Evolutionary conservation across 2,888 invertebrate species (phyloP), one percentile per base, ranked within the genome.

Genomic region (Aleiodes alternator): DNA sequence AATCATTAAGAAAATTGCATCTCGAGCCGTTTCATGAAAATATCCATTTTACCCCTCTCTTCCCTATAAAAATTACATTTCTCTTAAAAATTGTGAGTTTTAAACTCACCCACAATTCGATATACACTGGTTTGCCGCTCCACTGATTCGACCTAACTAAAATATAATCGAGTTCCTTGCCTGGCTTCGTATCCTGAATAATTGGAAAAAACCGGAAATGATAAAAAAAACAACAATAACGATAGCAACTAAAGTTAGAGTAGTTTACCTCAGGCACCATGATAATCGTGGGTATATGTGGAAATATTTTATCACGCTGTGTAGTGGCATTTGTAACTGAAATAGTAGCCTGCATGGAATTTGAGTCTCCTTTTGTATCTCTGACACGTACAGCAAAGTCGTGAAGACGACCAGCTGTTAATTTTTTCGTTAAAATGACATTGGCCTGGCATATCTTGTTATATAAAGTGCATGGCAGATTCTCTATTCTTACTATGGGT

Each of bases 401-500:
- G 90, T 96, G 95, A 84, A 94, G 94, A 77, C 96, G 93, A n/a
- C 95, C 96, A 0, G 94, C 93, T 88, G 95, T 95, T 83, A 97
- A 90, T 79, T 94, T 92, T 83, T 94, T 92, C 80, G 94, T 93
- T 79, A 97, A 91, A 80, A 96, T 92, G 82, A 97, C 94, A 90
- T 97, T 96, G 74, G 96, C 96, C 90, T 96, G 96, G 90, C 97
- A 97, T 84, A 96, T 94, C 70, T 96, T 96, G 91, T 96, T 96
- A 90, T 96, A 95, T 81, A 94, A 92, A 76, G 95, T 95, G 91
- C 97, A 97, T 66, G 96, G 96, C 76, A 97, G 92, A 82, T 94
- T 93, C 87, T 96, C 95, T 80, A 96, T 92, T 82, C 94, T 93
- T 80, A 96, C 94, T 85, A 95, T 93, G 75, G 95, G 93, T 79